Base-by-base conservation (phyloP, 2,797 vertebrate genomes). In the Eospalax fontanierii region DNA sequence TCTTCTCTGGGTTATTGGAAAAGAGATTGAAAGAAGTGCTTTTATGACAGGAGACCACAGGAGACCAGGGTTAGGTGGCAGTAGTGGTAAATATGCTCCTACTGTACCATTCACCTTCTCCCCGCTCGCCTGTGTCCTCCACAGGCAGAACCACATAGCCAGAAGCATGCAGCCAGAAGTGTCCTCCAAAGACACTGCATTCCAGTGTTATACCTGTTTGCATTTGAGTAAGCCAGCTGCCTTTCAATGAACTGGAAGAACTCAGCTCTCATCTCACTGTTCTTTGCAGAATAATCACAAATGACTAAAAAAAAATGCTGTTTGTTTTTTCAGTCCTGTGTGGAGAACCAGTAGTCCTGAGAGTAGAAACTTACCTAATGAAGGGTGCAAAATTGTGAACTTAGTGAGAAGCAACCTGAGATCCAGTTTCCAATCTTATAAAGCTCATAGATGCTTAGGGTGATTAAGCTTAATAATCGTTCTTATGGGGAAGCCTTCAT, bases 361-460 rank as follows among this genome's bases (percentile, higher is more conserved):
- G 38, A 90, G 70, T 89, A 93, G 46, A 16, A 70, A 78, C 46
- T 76, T 78, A 54, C 12, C 50, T 86, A 83, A 74, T 59, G 82
- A 66, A 79, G 22, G 24, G 26, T 71, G n/a, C n/a, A n/a, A n/a
- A n/a, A n/a, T n/a, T n/a, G 94, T 76, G 74, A 1, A 43, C 18
- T 30, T 19, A 30, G 6, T 71, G 38, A 35, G 43, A 66, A 59
- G 61, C 30, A 90, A 46, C 38, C 46, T 43, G 8, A 38, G 66
- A 68, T 54, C 76, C 76, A 54, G 76, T 80, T 87, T 63, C 78
- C 22, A n/a, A 84, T 87, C 86, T 71, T 73, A n/a, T 15, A 43
- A 91, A 71, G 75, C 40, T 81, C 40, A 14, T 0, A 12, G 59
- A 28, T 82, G 35, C 38, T 38, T 33, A 54, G 10, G 1, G 70